Base-by-base conservation (phyloP, 2,888 invertebrate genomes). In the Acronicta aceris region DNA sequence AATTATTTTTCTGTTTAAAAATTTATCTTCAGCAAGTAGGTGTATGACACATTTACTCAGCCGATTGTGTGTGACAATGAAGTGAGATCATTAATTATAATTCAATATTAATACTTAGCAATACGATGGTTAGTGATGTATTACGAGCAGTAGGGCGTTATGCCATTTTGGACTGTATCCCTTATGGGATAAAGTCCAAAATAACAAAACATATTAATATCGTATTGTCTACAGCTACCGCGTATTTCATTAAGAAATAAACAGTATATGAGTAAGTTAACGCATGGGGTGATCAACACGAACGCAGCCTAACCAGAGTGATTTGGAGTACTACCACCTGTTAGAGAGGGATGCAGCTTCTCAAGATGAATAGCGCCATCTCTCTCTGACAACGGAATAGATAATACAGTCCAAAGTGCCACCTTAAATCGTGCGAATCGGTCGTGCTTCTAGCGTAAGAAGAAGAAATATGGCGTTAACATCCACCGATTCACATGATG, bases 61-160 rank as follows among this genome's bases (percentile, higher is more conserved):
- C 79, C 83, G 85, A 82, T 83, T 81, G 87, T 89, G 92, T 91
- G 92, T 91, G 92, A 94, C 92, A 91, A 88, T 86, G 88, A 86
- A 90, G 90, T 94, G 94, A 94, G 94, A 94, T 94, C 94, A 94
- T 89, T 88, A 87, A 88, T 76, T 76, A 79, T 88, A 91, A 74
- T 89, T 92, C 90, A 90, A 89, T 87, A 92, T 92, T 91, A 94
- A 94, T 93, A 92, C 93, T 93, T 91, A 91, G 89, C 85, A 89
- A 90, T 89, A 91, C 83, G 84, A 89, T 86, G 85, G 68, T 89
- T 89, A 89, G 86, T 87, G 81, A 84, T 84, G 84, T 83, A 65
- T 69, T 65, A 58, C 71, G 65, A 81, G 66, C 61, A 74, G 81
- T 73, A 71, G 61, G 47, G 62, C 59, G 57, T 66, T 61, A 79